phyloP scores from a whole-genome alignment of 1,140 invertebrate species.

The Eubasilissa regina region DNA sequence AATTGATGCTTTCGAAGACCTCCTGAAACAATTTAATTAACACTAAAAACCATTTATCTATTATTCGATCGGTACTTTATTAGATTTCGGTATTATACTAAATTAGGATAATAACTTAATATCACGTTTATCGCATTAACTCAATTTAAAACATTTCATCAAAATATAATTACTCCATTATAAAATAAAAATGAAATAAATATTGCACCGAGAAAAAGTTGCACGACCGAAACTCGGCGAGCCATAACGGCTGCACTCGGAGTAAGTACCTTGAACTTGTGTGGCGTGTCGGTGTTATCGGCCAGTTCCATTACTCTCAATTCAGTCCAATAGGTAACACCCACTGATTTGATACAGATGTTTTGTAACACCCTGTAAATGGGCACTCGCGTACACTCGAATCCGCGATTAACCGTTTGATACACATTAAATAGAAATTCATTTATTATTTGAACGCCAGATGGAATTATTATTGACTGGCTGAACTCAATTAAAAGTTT shows the following conservation, averaged over 20 bases:
- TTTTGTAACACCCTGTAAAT: constrained; percentile 36
- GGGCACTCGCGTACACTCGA: constrained; percentile 8
- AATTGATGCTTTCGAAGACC: too few species aligned
- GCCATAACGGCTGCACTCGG: not conserved
- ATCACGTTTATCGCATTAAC: too few species aligned
- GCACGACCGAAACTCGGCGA: not conserved
- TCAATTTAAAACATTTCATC: too few species aligned
- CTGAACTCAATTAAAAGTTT: too few species aligned
- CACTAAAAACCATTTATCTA: too few species aligned
- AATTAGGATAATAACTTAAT: too few species aligned
- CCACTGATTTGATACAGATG: constrained; percentile 2
- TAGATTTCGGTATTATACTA: too few species aligned
- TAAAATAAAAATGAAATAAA: too few species aligned
- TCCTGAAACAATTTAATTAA: too few species aligned
- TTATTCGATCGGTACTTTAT: too few species aligned
- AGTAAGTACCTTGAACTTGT: constrained; percentile 15
- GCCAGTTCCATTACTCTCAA: not conserved
- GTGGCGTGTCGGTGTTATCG: not conserved
- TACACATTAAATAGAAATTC: not conserved
- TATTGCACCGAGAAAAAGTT: not conserved
- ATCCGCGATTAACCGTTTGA: constrained; percentile 21
- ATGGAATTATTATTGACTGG: too few species aligned
- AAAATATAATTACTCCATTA: too few species aligned
- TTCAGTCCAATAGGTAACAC: constrained; percentile 1
- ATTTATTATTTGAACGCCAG: not conserved